phyloP scores from a whole-genome alignment of 2,113 vertebrate genomes.

The Prinia subflava region DNA sequence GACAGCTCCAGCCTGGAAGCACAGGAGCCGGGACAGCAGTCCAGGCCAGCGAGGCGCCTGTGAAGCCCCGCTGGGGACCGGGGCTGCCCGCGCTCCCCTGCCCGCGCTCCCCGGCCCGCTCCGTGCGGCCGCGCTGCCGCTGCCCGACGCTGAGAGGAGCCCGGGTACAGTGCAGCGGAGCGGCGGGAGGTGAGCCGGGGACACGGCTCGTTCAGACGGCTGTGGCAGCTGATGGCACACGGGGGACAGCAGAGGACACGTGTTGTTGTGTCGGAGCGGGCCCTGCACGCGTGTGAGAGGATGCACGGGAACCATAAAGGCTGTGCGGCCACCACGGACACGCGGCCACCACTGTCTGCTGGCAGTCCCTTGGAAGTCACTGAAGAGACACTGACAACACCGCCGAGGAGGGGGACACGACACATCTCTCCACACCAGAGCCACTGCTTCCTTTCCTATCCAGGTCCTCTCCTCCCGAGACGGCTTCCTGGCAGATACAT shows the following conservation, averaged over 20 bases:
- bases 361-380: not conserved
- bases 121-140: not conserved
- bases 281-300: not conserved
- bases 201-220: not conserved
- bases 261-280: not conserved
- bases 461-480: not conserved
- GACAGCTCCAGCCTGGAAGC: not conserved
- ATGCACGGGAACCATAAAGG: not conserved
- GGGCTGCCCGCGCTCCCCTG: not conserved
- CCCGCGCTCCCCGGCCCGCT: too few species aligned
- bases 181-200: constrained; percentile 27
- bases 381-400: not conserved
- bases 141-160: constrained; percentile 42
- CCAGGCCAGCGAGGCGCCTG: accelerated
- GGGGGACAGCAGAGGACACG: not conserved
- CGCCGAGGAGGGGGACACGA: not conserved
- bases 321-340: not conserved
- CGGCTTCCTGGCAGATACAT: not conserved
- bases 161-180: not conserved
- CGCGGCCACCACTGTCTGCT: accelerated
- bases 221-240: not conserved
- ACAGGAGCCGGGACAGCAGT: not conserved
- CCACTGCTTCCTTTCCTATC: not conserved
- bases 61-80: accelerated
- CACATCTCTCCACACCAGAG: not conserved